Evolutionary conservation across 2,113 vertebrate genomes (phyloP), one percentile per base, ranked within the genome.

Genomic region (Psittacula cyanocephala): DNA sequence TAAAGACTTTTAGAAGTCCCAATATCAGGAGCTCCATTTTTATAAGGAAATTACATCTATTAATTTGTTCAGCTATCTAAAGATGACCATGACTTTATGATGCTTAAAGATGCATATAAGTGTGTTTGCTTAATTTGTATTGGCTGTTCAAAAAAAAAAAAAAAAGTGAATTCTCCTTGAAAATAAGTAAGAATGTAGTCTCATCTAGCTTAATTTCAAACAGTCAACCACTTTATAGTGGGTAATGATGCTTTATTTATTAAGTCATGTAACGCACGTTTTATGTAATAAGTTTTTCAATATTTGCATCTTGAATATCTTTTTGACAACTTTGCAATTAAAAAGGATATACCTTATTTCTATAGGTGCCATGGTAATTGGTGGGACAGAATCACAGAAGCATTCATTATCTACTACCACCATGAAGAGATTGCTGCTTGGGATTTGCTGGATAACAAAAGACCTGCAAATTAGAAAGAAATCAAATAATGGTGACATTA

Each of bases 331-430:
- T 46, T 49, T 37, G 19, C 13, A 88, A 92, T 57, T 28, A 96
- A 98, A 96, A 96, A 99, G 99, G 99, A 99, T 99, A 99, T 99
- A 99, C 97, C 99, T 99, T 97, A 99, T 99, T 98, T 99, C 99
- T 59, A 99, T 98, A 95, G 99, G 99, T 11, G 99, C 99, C 99
- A 99, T 99, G 85, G 99, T 99, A 96, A 99, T 99, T 43, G 99
- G 99, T 84, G 98, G 98, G 81, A 98, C 83, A 33, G 98, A 98
- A 86, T 97, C 98, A 95, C 99, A 99, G 91, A 98, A 98, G 86
- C 99, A 99, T 95, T 99, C 98, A 74, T 99, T 99, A 97, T 99
- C 99, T 95, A 99, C 99, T 95, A 99, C 99, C 96, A 99, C 99
- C 99, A 99, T 99, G 97, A 99, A 99, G 70, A 99, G 99, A 94